Evolutionary conservation across 2,113 vertebrate genomes (phyloP).

Genomic region (Passer montanus): DNA sequence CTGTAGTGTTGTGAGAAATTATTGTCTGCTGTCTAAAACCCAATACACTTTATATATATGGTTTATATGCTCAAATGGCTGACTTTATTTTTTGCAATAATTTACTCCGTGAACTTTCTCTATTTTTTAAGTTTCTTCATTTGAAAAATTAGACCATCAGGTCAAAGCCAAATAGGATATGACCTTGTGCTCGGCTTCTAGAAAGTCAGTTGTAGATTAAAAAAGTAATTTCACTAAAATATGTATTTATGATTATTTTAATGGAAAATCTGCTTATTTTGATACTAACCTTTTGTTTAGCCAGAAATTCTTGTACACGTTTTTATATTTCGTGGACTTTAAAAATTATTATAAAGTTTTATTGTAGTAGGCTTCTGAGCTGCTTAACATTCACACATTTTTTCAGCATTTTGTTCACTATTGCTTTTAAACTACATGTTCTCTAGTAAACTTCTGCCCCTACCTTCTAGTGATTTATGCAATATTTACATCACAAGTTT

Average conservation of each 20-base stretch:
- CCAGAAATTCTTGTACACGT: neutral
- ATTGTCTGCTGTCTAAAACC: conserved; percentile 23
- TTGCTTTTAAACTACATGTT: neutral
- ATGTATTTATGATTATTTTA: conserved; percentile 20
- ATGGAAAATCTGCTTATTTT: conserved; percentile 15
- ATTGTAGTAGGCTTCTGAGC: neutral
- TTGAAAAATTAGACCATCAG: neutral
- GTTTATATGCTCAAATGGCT: conserved; percentile 17
- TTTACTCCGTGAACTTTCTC: neutral
- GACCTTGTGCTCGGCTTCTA: conserved; percentile 14
- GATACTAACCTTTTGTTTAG: neutral
- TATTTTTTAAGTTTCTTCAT: neutral
- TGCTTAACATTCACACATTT: neutral
- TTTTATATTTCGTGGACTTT: conserved; percentile 10
- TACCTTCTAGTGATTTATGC: neutral
- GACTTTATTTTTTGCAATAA: neutral
- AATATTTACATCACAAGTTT: neutral
- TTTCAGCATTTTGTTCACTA: neutral
- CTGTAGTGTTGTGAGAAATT: neutral
- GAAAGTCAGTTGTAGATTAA: neutral
- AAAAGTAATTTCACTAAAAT: neutral
- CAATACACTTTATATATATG: conserved; percentile 40
- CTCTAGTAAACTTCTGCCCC: neutral
- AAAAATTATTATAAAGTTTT: neutral
- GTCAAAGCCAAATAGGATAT: neutral